Conservation (phyloP, 2,113 vertebrate species). For the Sorex araneus region DNA sequence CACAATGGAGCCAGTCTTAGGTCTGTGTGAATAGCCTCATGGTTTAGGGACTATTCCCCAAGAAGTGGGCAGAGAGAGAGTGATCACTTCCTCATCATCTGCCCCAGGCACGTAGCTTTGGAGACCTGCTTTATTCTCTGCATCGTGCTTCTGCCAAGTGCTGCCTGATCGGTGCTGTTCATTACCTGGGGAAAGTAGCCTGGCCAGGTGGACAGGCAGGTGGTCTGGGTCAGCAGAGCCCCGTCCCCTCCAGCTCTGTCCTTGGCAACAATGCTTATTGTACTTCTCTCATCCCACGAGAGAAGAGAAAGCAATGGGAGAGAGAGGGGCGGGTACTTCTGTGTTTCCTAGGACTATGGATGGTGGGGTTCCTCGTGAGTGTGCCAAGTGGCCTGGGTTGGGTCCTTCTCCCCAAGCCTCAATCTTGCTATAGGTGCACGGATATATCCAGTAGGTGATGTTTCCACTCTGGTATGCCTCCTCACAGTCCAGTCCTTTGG, state of each 20-base stretch:
- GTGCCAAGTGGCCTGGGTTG: accelerated
- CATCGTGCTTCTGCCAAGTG: slow-evolving; percentile 75
- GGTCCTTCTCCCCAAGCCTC: not conserved
- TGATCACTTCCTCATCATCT: slow-evolving; percentile 57
- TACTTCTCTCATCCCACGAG: not conserved
- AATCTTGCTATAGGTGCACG: not conserved
- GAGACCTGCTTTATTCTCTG: slow-evolving; percentile 75
- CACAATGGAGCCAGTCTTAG: not conserved
- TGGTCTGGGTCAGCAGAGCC: not conserved
- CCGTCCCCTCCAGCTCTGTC: slow-evolving; percentile 48
- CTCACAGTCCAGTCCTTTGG: not conserved
- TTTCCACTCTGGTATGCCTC: not conserved
- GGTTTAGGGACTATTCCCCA: slow-evolving; percentile 2
- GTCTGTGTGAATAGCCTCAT: not conserved
- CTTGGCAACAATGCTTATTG: not conserved
- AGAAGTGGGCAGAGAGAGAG: slow-evolving; percentile 54
- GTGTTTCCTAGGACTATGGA: not conserved
- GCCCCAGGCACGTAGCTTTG: slow-evolving; percentile 66
- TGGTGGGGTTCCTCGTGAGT: not conserved
- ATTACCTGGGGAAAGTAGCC: slow-evolving; percentile 46
- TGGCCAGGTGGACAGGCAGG: not conserved
- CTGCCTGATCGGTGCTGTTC: slow-evolving; percentile 64
- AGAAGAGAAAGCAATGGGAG: not conserved
- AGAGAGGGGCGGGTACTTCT: not conserved
- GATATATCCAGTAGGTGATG: too few species aligned